A percentile compares a stretch with the other conserved stretches of the same genome.
phyloP scores from a whole-genome alignment of 2,797 vertebrate species.

The Chanos chanos region DNA sequence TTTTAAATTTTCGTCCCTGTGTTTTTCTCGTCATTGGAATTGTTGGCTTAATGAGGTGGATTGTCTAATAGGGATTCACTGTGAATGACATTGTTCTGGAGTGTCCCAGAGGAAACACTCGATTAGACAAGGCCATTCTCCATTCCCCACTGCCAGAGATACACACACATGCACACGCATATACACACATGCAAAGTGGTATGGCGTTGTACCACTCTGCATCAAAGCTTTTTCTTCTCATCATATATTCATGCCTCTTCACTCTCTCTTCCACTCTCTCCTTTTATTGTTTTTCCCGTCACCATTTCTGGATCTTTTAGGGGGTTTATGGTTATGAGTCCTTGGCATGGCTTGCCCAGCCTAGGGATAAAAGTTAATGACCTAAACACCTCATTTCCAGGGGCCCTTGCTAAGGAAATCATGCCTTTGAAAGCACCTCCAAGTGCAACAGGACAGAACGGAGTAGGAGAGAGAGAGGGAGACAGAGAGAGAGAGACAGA shows the following conservation, averaged over 20 bases:
- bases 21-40: slow-evolving; percentile 1
- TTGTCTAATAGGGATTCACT: slow-evolving; percentile 3
- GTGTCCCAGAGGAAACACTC: background rate
- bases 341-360: slow-evolving; percentile 45
- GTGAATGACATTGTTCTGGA: slow-evolving; percentile 20
- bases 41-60: slow-evolving; percentile 6
- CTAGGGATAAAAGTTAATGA: slow-evolving; percentile 72
- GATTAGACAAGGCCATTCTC: slow-evolving; percentile 8
- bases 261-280: background rate
- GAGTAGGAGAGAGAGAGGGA: slow-evolving; percentile 51
- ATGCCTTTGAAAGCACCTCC: slow-evolving; percentile 57
- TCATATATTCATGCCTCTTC: background rate
- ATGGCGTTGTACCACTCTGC: slow-evolving; percentile 10
- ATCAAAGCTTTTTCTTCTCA: slow-evolving; percentile 1
- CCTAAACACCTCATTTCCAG: slow-evolving; percentile 66
- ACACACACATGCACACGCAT: background rate
- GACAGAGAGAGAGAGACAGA: slow-evolving; percentile 22
- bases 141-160: background rate
- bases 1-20: background rate
- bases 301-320: slow-evolving; percentile 8
- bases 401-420: slow-evolving; percentile 47
- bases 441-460: slow-evolving; percentile 62
- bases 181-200: background rate
- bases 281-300: slow-evolving; percentile 32
- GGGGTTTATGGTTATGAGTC: slow-evolving; percentile 29